phyloP scores from a whole-genome alignment of 2,113 vertebrate genomes.

The Microcebus griseorufus region DNA sequence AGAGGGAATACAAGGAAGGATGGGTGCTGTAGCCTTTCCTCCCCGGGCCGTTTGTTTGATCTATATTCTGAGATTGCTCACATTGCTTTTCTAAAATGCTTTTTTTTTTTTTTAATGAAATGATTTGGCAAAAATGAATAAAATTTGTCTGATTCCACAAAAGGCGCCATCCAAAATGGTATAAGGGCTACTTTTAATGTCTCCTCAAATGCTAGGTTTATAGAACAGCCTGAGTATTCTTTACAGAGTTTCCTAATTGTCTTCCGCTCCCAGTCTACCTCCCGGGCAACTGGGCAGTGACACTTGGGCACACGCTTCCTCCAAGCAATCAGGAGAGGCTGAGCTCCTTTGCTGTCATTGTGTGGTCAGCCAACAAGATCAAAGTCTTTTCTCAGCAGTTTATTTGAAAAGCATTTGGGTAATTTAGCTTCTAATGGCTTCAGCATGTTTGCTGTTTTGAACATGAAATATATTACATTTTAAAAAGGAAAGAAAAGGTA shows the following conservation, averaged over 20 bases:
- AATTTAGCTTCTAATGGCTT: conserved; percentile 78
- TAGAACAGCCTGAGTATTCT: not conserved
- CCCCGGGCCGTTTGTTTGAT: too few relatives aligned
- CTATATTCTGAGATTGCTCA: not conserved
- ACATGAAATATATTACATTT: conserved; percentile 73
- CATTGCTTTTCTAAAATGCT: not conserved
- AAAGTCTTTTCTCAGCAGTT: conserved; percentile 75
- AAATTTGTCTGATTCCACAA: not conserved
- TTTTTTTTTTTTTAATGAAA: not conserved
- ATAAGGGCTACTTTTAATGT: not conserved
- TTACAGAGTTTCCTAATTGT: not conserved
- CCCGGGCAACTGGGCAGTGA: not conserved
- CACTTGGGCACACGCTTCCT: not conserved
- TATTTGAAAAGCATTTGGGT: conserved; percentile 78
- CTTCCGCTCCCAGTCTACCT: not conserved
- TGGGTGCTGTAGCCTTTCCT: accelerated
- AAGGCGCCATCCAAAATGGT: not conserved
- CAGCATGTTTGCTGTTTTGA: conserved; percentile 74
- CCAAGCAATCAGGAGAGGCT: not conserved
- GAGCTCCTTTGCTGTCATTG: conserved; percentile 14
- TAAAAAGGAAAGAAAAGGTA: conserved; percentile 60
- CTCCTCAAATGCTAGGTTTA: not conserved
- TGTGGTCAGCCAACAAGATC: conserved; percentile 71
- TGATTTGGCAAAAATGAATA: not conserved
- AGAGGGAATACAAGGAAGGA: accelerated